These are phyloP conservation scores for Gastracanthus pulcherrimus DNA, from an alignment of 2,888 invertebrate species.

Conservation along the genomic window DNA sequence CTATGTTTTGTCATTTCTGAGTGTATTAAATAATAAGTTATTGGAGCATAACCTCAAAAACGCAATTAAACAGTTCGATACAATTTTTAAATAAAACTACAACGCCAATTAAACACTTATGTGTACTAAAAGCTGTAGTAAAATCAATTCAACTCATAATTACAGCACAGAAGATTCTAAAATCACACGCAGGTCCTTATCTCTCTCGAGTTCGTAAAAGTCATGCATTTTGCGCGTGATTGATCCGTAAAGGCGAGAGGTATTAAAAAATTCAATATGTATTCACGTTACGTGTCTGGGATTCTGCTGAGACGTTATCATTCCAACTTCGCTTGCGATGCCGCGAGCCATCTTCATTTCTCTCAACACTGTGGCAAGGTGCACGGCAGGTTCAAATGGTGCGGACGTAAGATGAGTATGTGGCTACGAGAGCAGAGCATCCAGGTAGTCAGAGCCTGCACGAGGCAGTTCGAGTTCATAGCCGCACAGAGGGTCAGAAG, in stretches of 20 bases:
- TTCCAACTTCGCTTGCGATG: slow-evolving; percentile 42
- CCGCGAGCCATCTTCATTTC: slow-evolving; percentile 26
- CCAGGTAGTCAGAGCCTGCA: slow-evolving; percentile 67
- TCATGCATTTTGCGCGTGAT: slow-evolving; percentile 11
- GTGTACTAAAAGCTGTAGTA: not conserved
- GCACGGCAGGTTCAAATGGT: slow-evolving; percentile 64
- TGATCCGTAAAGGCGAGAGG: not conserved
- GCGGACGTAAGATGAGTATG: slow-evolving; percentile 62
- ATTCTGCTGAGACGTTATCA: slow-evolving; percentile 60
- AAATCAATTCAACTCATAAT: not conserved
- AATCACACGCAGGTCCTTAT: not conserved
- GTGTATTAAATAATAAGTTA: not conserved
- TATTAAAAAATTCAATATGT: slow-evolving; percentile 45
- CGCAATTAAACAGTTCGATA: not conserved
- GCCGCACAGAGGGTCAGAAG: slow-evolving; percentile 82
- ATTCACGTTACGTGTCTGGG: slow-evolving; percentile 60
- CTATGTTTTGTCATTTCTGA: not conserved
- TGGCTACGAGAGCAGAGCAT: slow-evolving; percentile 70
- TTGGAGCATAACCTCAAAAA: not conserved
- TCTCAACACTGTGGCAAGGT: slow-evolving; percentile 46
- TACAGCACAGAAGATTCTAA: not conserved
- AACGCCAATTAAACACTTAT: not conserved
- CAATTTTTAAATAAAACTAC: not conserved
- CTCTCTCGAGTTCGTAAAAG: not conserved
- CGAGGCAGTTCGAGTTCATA: slow-evolving; percentile 72